Base-by-base conservation (phyloP, 2,113 vertebrate species). In the Vanacampus margaritifer region DNA sequence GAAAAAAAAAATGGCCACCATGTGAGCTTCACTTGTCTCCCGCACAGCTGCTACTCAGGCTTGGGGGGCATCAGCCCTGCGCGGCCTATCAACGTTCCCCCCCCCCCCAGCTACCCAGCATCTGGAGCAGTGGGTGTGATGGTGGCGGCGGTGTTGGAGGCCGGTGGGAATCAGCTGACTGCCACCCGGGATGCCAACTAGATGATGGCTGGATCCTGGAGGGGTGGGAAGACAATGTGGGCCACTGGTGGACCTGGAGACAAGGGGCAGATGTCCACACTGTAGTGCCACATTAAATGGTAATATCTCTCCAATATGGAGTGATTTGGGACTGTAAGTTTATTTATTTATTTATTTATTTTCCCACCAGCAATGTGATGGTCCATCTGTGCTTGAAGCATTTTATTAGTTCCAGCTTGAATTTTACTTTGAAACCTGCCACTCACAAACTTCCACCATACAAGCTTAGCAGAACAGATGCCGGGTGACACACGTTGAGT, bases 21-120 rank as follows among this genome's bases (percentile, higher is more conserved):
- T 92, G 90, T 92, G 91, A 76, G 88, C 81, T 73, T 80, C 88
- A 85, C 82, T 81, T 74, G 80, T 86, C 86, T 91, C 87, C 81
- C 77, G 79, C 87, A 73, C 92, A 92, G 91, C 89, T 92, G 90
- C 86, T 86, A 82, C 84, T 16, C 76, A 87, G 84, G 82, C 86
- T 90, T 78, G 81, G 83, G 84, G 88, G 83, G 88, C 88, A 86
- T 82, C 79, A 80, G 86, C 78, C 81, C 79, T 80, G 64, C 37
- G 9, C 58, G 37, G 19, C 14, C 56, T 32, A 36, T 19, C 57
- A 70, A 77, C 79, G n/a, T n/a, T n/a, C n/a, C n/a, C n/a, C n/a
- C n/a, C 82, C 87, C 68, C 67, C 74, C 43, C 17, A 45, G 79
- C 86, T 84, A 60, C 86, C 81, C 74, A 65, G 71, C 50, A 68